phyloP scores from a whole-genome alignment of 2,888 invertebrate genomes.

The Eilema caniola region DNA sequence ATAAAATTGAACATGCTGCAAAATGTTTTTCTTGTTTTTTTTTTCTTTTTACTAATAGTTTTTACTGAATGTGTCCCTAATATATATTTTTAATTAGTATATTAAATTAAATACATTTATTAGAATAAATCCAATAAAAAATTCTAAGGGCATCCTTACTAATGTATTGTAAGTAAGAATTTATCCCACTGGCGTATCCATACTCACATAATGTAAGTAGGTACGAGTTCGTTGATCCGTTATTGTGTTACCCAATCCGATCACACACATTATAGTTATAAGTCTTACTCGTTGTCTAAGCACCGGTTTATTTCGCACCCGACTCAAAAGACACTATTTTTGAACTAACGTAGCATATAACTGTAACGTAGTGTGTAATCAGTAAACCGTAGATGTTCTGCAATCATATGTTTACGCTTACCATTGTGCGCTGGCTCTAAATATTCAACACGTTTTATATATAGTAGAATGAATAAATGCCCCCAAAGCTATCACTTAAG shows the following conservation, averaged over 20 bases:
- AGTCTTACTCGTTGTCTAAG: constrained; percentile 49
- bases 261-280: constrained; percentile 25
- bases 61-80: not conserved
- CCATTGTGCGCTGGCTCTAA: constrained; percentile 22
- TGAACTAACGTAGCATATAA: constrained; percentile 50
- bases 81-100: not conserved
- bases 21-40: too few species aligned
- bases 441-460: constrained; percentile 11
- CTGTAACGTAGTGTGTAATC: constrained; percentile 32
- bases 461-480: too few species aligned
- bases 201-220: not conserved
- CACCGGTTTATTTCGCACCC: constrained; percentile 71
- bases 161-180: too few species aligned
- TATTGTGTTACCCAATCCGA: not conserved
- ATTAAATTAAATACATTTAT: not conserved
- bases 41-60: not conserved
- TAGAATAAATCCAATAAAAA: too few species aligned
- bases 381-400: constrained; percentile 39
- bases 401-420: constrained; percentile 22
- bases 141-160: too few species aligned
- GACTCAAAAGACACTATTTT: constrained; percentile 60
- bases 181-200: not conserved
- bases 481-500: too few species aligned
- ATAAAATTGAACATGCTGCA: not conserved
- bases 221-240: not conserved